These are phyloP conservation scores for Eilema sororculum DNA, from an alignment of 2,888 invertebrate species.

Conservation along the genomic window DNA sequence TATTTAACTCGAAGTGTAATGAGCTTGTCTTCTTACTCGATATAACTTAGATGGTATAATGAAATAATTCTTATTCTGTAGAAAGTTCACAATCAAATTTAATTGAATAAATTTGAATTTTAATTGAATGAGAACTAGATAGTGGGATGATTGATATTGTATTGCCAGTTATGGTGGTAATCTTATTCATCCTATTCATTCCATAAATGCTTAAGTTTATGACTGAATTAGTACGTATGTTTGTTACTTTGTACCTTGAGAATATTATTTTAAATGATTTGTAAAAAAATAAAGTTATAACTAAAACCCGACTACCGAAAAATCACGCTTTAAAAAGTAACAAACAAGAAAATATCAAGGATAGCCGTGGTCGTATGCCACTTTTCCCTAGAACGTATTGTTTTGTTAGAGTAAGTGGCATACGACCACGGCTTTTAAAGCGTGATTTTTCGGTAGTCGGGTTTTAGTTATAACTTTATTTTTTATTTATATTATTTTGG, in stretches of 20 bases:
- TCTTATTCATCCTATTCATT: neutral
- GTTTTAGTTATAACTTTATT: no score
- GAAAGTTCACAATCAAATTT: slow-evolving; percentile 14
- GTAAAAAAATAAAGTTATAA: no score
- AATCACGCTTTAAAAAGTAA: no score
- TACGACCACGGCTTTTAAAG: no score
- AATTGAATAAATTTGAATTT: slow-evolving; percentile 11
- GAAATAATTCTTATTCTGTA: slow-evolving; percentile 9
- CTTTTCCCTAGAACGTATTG: no score
- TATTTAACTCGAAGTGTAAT: slow-evolving; percentile 12
- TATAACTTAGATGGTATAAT: slow-evolving; percentile 11
- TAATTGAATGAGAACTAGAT: slow-evolving; percentile 3
- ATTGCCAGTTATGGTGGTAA: neutral
- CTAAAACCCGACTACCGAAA: no score
- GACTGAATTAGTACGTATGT: neutral
- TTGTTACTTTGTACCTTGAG: neutral
- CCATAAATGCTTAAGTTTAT: neutral
- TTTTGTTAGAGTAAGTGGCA: no score
- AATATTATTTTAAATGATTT: no score
- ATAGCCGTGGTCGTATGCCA: no score
- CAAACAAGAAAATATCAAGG: no score
- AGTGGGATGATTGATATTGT: neutral
- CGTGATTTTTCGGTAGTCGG: no score
- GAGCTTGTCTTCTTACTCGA: slow-evolving; percentile 12
- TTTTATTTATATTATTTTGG: no score